These are phyloP conservation scores for Ranitomeya variabilis DNA, from an alignment of 2,113 vertebrate species.

Conservation along the genomic window DNA sequence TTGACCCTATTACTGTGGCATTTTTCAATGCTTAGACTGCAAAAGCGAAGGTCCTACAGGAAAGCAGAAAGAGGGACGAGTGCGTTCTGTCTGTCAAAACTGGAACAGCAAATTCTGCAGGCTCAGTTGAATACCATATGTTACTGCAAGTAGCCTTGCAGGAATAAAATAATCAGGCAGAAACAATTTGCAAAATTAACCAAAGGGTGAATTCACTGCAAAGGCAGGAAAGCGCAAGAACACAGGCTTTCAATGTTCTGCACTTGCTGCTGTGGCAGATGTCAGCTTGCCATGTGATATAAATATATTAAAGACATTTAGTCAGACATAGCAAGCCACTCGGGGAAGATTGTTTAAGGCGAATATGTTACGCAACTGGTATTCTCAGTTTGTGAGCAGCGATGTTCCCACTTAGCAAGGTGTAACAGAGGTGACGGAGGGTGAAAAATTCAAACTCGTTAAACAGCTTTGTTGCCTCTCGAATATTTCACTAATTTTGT, in stretches of 20 bases:
- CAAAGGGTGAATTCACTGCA: conserved; percentile 51
- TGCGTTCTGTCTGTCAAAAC: conserved; percentile 34
- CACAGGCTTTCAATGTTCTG: conserved; percentile 23
- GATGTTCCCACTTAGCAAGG: conserved; percentile 53
- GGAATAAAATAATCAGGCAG: conserved; percentile 54
- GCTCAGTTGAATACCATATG: conserved; percentile 56
- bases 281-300: conserved; percentile 47
- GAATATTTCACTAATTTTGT: not conserved
- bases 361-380: conserved; percentile 51
- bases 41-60: conserved; percentile 9
- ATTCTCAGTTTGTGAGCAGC: conserved; percentile 47
- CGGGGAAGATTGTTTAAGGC: conserved; percentile 40
- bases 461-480: not conserved
- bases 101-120: conserved; percentile 44
- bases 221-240: conserved; percentile 27
- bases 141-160: conserved; percentile 49
- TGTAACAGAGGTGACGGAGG: conserved; percentile 26
- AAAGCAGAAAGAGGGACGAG: conserved; percentile 14
- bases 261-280: conserved; percentile 50
- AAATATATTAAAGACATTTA: conserved; percentile 47
- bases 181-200: conserved; percentile 52
- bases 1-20: not conserved
- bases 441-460: conserved; percentile 15
- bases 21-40: not conserved
- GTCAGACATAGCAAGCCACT: conserved; percentile 17